phyloP scores from a whole-genome alignment of 2,797 vertebrate species.

The Euphonia xanthogaster region DNA sequence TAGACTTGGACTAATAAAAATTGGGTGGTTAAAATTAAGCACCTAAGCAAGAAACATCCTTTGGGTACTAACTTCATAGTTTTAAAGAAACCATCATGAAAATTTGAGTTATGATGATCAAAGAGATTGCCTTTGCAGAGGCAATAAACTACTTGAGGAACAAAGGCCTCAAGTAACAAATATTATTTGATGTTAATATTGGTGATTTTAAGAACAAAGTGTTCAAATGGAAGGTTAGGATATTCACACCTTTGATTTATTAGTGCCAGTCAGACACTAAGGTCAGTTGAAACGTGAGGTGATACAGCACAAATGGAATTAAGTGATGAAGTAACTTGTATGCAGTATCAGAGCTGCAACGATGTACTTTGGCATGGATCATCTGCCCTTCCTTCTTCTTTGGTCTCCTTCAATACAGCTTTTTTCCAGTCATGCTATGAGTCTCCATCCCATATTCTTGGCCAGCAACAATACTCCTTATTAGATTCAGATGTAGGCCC shows the following conservation, averaged over 20 bases:
- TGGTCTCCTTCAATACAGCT: background rate
- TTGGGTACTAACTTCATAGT: background rate
- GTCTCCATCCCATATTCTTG: background rate
- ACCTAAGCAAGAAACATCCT: background rate
- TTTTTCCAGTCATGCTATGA: background rate
- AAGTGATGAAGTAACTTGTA: background rate
- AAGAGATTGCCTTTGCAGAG: background rate
- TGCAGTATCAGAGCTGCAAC: background rate
- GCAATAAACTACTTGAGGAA: background rate
- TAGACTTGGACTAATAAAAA: background rate
- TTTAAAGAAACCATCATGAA: background rate
- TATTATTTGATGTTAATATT: background rate
- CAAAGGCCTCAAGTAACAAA: background rate
- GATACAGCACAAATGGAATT: background rate
- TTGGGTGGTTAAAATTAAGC: background rate
- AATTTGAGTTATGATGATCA: background rate
- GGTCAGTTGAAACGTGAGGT: background rate
- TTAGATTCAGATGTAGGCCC: background rate
- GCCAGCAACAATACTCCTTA: background rate
- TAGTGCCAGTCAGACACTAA: background rate
- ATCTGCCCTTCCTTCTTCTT: background rate
- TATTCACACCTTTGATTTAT: background rate
- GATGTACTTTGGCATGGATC: background rate
- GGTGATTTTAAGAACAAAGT: background rate
- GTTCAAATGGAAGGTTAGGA: background rate